Evolutionary conservation across 2,113 vertebrate genomes (phyloP), one percentile per base, ranked within the genome.

Genomic region (Cynocephalus volans): DNA sequence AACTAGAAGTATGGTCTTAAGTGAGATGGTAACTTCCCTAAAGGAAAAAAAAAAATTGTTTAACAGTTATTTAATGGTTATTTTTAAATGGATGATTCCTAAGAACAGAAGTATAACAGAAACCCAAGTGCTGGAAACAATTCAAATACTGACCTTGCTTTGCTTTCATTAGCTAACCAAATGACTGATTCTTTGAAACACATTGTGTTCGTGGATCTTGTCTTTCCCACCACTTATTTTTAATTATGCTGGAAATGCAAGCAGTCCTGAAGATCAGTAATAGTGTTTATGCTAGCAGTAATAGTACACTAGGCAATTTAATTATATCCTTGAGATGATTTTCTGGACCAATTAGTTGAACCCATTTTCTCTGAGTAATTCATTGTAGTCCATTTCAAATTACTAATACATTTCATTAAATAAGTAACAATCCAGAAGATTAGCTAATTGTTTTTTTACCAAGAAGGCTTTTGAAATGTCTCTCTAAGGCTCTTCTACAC

Each of bases 291-390:
- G 58, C 76, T 93, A 96, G 72, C 88, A 92, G 48, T 97, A 97
- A 97, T 96, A 96, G 95, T 97, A 95, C 12, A 65, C 95, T 88
- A 76, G 58, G 33, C 83, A 81, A 96, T 94, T 97, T 98, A 98
- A 98, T 98, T 98, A 97, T 84, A 98, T 97, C 87, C 97, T 98
- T 97, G 50, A 97, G 95, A 94, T 97, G 67, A 98, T 96, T 97
- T 97, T 97, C 96, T 98, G 96, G 86, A 97, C 96, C 83, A 97
- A 97, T 98, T 97, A 96, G 86, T 97, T 95, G 96, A 97, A 77
- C 80, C 90, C 81, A 86, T 97, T 98, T 97, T 98, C 97, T 96
- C 92, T 95, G 92, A 97, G 92, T 98, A 97, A 97, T 98, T 97
- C 93, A 97, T 86, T 97, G 80, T 91, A 96, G 93, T 94, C 92